Evolutionary conservation across 2,888 invertebrate genomes (phyloP).

Genomic region (Phytoseiulus persimilis): DNA sequence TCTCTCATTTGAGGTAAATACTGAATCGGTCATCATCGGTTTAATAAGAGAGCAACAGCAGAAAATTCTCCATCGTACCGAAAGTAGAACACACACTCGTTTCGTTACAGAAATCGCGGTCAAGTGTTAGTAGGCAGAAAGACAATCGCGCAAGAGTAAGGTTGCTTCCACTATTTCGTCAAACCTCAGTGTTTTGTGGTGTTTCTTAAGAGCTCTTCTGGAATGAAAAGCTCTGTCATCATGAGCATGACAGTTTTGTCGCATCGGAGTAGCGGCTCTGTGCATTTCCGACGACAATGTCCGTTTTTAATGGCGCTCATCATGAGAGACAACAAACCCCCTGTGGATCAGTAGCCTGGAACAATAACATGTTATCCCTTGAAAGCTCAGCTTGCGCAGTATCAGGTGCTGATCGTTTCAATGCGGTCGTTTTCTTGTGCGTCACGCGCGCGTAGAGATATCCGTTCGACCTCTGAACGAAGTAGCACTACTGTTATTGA

Average conservation of each 20-base stretch:
- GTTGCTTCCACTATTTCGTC: neutral
- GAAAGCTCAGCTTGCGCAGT: neutral
- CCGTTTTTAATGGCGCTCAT: neutral
- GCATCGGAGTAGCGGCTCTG: neutral
- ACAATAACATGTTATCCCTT: neutral
- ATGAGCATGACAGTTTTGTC: neutral
- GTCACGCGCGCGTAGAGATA: neutral
- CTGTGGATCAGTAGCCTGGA: neutral
- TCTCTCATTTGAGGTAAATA: neutral
- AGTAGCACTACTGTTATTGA: too few species aligned
- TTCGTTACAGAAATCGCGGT: too few species aligned
- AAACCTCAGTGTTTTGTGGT: too few species aligned
- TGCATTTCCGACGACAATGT: neutral
- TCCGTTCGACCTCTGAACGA: too few species aligned
- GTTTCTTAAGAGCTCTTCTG: neutral
- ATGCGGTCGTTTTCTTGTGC: neutral
- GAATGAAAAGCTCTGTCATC: neutral
- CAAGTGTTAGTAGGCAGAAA: neutral
- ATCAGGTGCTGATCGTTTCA: neutral
- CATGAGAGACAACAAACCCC: neutral
- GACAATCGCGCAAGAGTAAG: neutral
- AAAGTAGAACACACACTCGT: neutral
- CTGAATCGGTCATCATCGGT: neutral
- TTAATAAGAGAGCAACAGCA: neutral
- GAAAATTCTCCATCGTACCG: neutral